Percentiles rank a stretch among this genome's conserved stretches.
Evolutionary conservation across 2,888 invertebrate genomes (phyloP).

Genomic region (Epirrhoe tristata): DNA sequence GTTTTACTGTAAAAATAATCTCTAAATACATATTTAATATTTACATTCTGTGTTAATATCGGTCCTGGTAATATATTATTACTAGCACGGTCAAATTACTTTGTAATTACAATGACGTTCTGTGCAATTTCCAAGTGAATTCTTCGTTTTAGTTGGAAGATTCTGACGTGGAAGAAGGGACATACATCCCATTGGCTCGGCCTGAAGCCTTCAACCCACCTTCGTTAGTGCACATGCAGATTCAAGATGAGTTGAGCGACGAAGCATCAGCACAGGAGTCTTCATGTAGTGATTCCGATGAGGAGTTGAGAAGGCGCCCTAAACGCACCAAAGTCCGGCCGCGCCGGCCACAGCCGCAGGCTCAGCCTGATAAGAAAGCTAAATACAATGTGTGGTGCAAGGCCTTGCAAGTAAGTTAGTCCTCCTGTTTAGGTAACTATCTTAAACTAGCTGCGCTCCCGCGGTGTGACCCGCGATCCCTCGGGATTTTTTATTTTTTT

Average conservation of each 20-base stretch:
- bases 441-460: too few species aligned
- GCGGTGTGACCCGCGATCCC: too few species aligned
- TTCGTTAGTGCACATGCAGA: constrained; percentile 80
- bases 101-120: constrained; percentile 23
- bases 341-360: constrained; percentile 57
- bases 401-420: constrained; percentile 72
- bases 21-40: background rate
- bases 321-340: constrained; percentile 84
- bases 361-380: constrained; percentile 82
- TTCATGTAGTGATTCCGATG: constrained; percentile 86
- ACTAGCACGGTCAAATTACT: background rate
- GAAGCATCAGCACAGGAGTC: constrained; percentile 81
- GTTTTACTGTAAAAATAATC: background rate
- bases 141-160: constrained; percentile 71
- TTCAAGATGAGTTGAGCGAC: constrained; percentile 86
- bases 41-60: background rate
- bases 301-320: constrained; percentile 77
- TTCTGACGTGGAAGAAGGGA: constrained; percentile 82
- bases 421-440: too few species aligned
- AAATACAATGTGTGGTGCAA: constrained; percentile 93
- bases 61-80: background rate
- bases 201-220: constrained; percentile 83
- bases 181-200: constrained; percentile 85
- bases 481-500: too few species aligned
- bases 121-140: constrained; percentile 4